Evolutionary conservation across 2,888 invertebrate genomes (phyloP).

Genomic region (Parelbella ahira): DNA sequence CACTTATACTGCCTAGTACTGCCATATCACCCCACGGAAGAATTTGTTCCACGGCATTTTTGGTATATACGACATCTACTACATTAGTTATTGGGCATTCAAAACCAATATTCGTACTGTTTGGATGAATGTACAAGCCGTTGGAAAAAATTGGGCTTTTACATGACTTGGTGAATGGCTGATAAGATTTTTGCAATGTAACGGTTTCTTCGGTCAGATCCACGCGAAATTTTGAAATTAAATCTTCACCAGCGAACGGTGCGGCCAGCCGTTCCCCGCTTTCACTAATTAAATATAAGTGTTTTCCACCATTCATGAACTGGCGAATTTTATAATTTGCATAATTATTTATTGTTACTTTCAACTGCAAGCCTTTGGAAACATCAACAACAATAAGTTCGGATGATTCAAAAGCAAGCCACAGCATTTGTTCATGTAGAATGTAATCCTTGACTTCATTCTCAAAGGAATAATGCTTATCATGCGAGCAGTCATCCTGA

Average conservation of each 20-base stretch:
- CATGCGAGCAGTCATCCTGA: constrained; percentile 27
- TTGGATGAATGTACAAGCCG: constrained; percentile 40
- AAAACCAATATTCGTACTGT: constrained; percentile 29
- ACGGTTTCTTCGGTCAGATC: constrained; percentile 39
- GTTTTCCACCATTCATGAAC: constrained; percentile 36
- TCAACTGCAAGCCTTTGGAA: constrained; percentile 37
- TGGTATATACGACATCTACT: constrained; percentile 38
- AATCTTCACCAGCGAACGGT: constrained; percentile 39
- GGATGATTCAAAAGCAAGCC: constrained; percentile 53
- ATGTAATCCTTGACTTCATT: constrained; percentile 45
- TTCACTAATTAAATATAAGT: constrained; percentile 53
- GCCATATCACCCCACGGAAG: constrained; percentile 49
- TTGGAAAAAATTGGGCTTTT: constrained; percentile 29
- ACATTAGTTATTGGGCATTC: constrained; percentile 55
- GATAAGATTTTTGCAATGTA: constrained; percentile 42
- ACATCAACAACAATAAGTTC: constrained; percentile 50
- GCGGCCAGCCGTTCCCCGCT: constrained; percentile 51
- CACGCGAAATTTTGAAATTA: constrained; percentile 40
- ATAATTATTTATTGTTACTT: constrained; percentile 39
- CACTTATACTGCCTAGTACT: constrained; percentile 42
- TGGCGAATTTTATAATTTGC: constrained; percentile 49
- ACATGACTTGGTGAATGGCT: constrained; percentile 18
- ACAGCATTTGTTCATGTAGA: constrained; percentile 48
- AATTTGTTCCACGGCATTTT: constrained; percentile 38
- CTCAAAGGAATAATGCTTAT: constrained; percentile 37